Base-by-base conservation (phyloP, 2,113 vertebrate species). In the Corythornis cristatus region DNA sequence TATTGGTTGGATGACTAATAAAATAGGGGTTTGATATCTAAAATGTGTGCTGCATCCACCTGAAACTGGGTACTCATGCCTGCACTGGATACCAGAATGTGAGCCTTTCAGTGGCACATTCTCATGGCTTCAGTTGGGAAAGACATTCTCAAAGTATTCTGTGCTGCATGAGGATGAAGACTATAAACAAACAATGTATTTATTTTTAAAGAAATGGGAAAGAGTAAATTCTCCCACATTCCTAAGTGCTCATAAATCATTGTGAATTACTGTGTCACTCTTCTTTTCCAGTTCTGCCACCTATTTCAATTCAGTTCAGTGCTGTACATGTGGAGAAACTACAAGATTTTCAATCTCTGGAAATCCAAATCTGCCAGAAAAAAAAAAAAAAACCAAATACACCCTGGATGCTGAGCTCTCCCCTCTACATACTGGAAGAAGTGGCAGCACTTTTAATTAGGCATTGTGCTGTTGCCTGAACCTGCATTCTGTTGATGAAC, bases 151-250 rank as follows among this genome's bases (percentile, higher is more conserved):
- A 40, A 91, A 67, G 42, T 54, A 37, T 83, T 87, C 53, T 89
- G 1, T 71, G 79, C 79, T 76, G 66, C 77, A 61, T 50, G 56
- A 82, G 50, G 90, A 87, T 68, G 56, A 80, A 80, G 48, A 58
- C 53, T 93, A 58, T 93, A 95, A 93, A 95, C 88, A 95, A 88
- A 65, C 88, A 86, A 51, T 42, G 46, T 46, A 57, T 74, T 91
- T 70, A 93, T 85, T 78, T 90, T 73, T 66, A 90, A 89, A 90
- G 83, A 88, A 94, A 83, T 76, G 77, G 43, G 33, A 95, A 93
- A 43, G 29, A 67, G 68, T 71, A 88, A 21, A 62, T 88, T 89
- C 90, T 72, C 62, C 83, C 21, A 2, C 89, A 76, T 45, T 68
- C 77, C 78, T 89, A 89, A 87, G 78, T 70, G 65, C 50, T 76